A percentile compares a stretch with the other conserved stretches of the same genome.
Evolutionary conservation across 1,140 invertebrate genomes (phyloP).

Genomic region (Leptinotarsa texana): DNA sequence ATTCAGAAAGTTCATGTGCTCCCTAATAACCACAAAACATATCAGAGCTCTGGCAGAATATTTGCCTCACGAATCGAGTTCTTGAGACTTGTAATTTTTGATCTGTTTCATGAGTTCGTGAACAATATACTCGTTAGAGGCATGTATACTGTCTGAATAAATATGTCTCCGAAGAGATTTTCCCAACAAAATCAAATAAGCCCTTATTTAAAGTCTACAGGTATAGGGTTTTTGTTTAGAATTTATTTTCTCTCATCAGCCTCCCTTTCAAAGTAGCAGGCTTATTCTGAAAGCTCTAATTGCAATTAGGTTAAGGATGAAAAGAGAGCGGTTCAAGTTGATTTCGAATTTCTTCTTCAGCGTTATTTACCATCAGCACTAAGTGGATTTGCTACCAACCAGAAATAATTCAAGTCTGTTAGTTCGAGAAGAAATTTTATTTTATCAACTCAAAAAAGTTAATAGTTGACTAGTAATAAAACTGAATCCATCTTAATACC

Average conservation of each 20-base stretch:
- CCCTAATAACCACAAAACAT: no score
- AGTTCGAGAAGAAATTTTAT: neutral
- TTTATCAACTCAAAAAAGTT: conserved; percentile 8
- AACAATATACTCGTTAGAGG: neutral
- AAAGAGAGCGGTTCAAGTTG: conserved; percentile 20
- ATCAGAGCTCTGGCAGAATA: neutral
- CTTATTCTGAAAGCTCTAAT: conserved; percentile 23
- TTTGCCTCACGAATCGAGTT: neutral
- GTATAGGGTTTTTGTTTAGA: conserved; percentile 20
- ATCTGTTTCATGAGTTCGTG: conserved; percentile 9
- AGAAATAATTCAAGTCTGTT: neutral
- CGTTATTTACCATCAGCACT: conserved; percentile 3
- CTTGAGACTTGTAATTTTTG: neutral
- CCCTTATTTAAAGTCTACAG: conserved; percentile 8
- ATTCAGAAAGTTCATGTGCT: no score
- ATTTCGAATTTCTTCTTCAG: conserved; percentile 13
- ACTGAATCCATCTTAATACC: no score
- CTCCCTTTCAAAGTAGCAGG: conserved; percentile 19
- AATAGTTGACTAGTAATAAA: conserved; percentile 1
- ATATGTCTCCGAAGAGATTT: neutral
- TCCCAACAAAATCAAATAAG: neutral
- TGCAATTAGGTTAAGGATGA: conserved; percentile 21
- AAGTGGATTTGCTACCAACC: neutral
- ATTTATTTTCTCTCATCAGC: conserved; percentile 17
- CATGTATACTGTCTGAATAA: conserved; percentile 8